Evolutionary conservation across 2,888 invertebrate species (phyloP).

Genomic region (Aleiodes alternator): DNA sequence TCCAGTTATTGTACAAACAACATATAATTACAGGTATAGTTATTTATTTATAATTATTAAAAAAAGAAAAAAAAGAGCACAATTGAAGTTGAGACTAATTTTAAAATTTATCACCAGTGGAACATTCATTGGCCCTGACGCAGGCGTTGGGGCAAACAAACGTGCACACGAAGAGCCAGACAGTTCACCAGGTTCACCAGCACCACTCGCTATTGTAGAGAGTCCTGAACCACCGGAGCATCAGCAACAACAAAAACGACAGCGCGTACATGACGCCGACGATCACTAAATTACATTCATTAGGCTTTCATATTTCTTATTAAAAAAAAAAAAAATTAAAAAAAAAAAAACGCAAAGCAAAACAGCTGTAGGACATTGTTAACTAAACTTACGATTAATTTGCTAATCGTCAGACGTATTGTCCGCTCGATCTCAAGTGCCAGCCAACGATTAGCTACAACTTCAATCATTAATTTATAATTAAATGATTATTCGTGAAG

Average conservation of each 20-base stretch:
- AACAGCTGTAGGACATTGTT: conserved; percentile 68
- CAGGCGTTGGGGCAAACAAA: conserved; percentile 70
- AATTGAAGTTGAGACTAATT: conserved; percentile 15
- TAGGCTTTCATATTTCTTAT: conserved; percentile 57
- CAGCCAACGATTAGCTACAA: conserved; percentile 51
- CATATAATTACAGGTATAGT: conserved; percentile 78
- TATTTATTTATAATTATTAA: not conserved
- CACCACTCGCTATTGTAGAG: conserved; percentile 73
- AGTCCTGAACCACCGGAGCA: conserved; percentile 72
- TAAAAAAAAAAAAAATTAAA: conserved; percentile 38
- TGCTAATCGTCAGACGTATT: conserved; percentile 63
- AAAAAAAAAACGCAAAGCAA: conserved; percentile 49
- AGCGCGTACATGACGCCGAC: conserved; percentile 72
- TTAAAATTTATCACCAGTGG: conserved; percentile 61
- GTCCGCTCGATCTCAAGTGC: conserved; percentile 58
- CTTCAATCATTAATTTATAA: conserved; percentile 24
- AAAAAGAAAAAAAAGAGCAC: not conserved
- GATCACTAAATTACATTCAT: conserved; percentile 70
- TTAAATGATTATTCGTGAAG: conserved; percentile 21
- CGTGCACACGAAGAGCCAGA: conserved; percentile 72
- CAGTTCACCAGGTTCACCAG: conserved; percentile 73
- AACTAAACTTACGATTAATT: conserved; percentile 29
- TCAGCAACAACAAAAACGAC: conserved; percentile 67
- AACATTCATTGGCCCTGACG: conserved; percentile 72
- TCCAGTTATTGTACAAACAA: conserved; percentile 80